Evolutionary conservation across 2,797 vertebrate species (phyloP), one percentile per base, ranked within the genome.

Genomic region (Neosalanx taihuensis): DNA sequence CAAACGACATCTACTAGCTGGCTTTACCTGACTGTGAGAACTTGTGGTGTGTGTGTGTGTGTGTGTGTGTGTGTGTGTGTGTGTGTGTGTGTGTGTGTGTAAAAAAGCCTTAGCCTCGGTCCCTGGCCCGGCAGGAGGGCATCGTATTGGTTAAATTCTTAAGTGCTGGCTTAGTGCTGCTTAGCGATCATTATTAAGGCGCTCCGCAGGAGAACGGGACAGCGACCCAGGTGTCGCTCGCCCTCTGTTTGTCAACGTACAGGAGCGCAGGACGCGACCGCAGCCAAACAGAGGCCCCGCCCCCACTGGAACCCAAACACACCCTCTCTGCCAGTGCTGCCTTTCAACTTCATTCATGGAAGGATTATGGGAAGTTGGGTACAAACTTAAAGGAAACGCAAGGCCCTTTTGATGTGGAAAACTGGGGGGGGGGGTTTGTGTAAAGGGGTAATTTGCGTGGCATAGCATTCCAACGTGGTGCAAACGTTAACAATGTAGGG

Each of bases 161-260:
- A n/a, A 76, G 62, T 64, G 56, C 74, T 66, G 64, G 69, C 53
- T 56, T 72, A 67, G 60, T 73, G 64, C 30, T 74, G 75, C 70
- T 46, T 26, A 68, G 75, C 60, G 70, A 69, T 77, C 67, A 71
- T 74, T 67, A 76, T 72, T 73, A 74, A 77, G 60, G 69, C 37
- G 18, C 20, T 69, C 56, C 29, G 72, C 66, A 66, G 64, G 64
- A 49, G 64, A 57, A 77, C 37, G 56, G 49, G 72, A 51, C 59
- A 64, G 64, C 73, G 35, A 72, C 12, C 31, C 61, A 73, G 64
- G 68, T 65, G 71, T 35, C 17, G 51, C 17, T 56, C 64, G 60
- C 65, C 62, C 67, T 62, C 18, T 70, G 58, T 69, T 76, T 69
- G 58, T 61, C 35, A 80, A 51, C 57, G 65, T 71, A 60, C n/a